These are phyloP conservation scores for Lithophane semibrunnea DNA, from an alignment of 2,888 invertebrate species.

Conservation along the genomic window DNA sequence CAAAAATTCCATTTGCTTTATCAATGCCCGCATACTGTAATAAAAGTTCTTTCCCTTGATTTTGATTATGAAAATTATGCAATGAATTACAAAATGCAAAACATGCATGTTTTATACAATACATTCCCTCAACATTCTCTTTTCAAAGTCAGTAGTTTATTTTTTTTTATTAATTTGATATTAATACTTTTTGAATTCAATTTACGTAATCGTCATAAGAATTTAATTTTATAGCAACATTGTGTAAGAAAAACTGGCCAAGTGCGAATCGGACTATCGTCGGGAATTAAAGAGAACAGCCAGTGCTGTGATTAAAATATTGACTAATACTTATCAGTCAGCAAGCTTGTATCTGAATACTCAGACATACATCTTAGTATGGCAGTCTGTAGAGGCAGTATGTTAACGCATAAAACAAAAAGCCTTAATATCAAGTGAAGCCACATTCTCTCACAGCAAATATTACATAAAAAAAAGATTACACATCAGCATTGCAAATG, in stretches of 20 bases:
- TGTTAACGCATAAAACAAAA: background rate
- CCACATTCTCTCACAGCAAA: background rate
- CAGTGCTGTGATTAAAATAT: background rate
- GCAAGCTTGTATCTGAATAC: background rate
- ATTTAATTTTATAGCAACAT: background rate
- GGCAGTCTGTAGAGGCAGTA: background rate
- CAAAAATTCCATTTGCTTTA: background rate
- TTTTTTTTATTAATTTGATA: conserved; percentile 44
- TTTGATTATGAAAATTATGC: background rate
- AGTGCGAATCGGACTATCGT: no score
- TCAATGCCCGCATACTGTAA: no score
- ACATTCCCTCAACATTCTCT: conserved; percentile 36
- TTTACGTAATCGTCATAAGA: background rate
- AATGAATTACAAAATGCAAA: background rate
- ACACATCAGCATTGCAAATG: conserved; percentile 33
- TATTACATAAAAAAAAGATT: conserved; percentile 38
- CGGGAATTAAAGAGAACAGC: background rate
- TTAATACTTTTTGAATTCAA: background rate
- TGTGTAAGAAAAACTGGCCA: background rate
- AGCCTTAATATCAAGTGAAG: background rate
- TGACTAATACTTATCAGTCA: background rate
- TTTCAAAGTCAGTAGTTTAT: conserved; percentile 46
- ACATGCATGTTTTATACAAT: conserved; percentile 11
- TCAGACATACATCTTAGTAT: background rate
- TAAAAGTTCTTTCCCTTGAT: background rate